These are phyloP conservation scores for Drosophila mettleri DNA, from an alignment of 2,888 invertebrate species.

Conservation along the genomic window DNA sequence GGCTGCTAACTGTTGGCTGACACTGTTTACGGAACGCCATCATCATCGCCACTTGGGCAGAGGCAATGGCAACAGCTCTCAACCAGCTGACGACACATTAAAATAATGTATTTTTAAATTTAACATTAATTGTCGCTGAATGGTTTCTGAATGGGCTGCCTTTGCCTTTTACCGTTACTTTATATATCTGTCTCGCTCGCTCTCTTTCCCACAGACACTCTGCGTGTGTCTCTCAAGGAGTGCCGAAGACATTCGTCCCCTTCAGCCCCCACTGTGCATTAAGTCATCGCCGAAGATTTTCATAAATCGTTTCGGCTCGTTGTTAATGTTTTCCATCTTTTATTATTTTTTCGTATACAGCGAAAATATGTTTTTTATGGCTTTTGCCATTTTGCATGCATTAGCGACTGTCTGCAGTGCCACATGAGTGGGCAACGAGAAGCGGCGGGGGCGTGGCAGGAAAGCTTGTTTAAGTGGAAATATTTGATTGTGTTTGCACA, in stretches of 20 bases:
- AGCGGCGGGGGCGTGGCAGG: constrained; percentile 6
- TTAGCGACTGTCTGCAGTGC: constrained; percentile 54
- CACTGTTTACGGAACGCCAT: constrained; percentile 64
- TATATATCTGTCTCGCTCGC: neutral
- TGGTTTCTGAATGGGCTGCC: constrained; percentile 65
- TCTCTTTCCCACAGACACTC: neutral
- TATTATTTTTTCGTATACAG: constrained; percentile 55
- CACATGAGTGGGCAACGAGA: neutral
- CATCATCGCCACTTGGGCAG: constrained; percentile 50
- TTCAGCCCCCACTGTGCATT: constrained; percentile 58
- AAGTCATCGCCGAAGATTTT: constrained; percentile 72
- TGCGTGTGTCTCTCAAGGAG: constrained; percentile 29
- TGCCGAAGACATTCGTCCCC: constrained; percentile 18
- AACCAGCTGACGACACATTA: constrained; percentile 75
- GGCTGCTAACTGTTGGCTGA: constrained; percentile 11
- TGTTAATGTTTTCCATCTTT: constrained; percentile 72
- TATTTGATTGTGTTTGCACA: constrained; percentile 70
- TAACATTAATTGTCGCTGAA: constrained; percentile 79
- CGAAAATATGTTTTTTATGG: constrained; percentile 76
- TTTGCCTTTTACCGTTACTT: constrained; percentile 41
- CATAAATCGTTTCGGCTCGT: constrained; percentile 69
- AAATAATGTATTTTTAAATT: constrained; percentile 81
- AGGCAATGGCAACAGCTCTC: constrained; percentile 37
- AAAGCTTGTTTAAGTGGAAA: constrained; percentile 53
- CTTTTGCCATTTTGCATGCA: constrained; percentile 79